Evolutionary conservation across 2,888 invertebrate genomes (phyloP).

Genomic region (Drosophila infuscata): DNA sequence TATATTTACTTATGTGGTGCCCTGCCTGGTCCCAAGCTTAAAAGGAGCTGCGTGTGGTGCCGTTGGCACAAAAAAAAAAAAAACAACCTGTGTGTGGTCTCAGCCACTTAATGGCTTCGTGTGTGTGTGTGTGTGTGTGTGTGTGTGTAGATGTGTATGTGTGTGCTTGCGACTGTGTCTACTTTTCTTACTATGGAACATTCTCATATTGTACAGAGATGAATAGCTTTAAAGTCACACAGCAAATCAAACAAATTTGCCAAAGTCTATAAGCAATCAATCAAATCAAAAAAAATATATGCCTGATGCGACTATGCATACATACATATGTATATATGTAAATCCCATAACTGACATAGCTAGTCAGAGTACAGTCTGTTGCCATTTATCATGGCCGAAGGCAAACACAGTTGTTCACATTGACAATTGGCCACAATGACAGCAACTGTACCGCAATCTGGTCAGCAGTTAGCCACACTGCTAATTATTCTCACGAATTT

Average conservation of each 20-base stretch:
- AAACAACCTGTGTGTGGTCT: slow-evolving; percentile 24
- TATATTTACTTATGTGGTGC: slow-evolving; percentile 79
- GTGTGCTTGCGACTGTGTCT: slow-evolving; percentile 3
- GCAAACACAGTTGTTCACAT: slow-evolving; percentile 65
- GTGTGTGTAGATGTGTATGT: slow-evolving; percentile 4
- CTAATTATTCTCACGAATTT: slow-evolving; percentile 66
- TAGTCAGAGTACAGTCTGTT: slow-evolving; percentile 33
- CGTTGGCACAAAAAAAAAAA: slow-evolving; percentile 28
- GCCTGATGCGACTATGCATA: slow-evolving; percentile 28
- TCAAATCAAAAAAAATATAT: slow-evolving; percentile 55
- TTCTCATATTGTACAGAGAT: slow-evolving; percentile 30
- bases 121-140: background rate
- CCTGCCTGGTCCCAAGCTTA: slow-evolving; percentile 30
- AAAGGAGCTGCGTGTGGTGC: slow-evolving; percentile 57
- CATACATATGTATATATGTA: slow-evolving; percentile 28
- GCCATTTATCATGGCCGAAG: slow-evolving; percentile 69
- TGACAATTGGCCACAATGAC: slow-evolving; percentile 26
- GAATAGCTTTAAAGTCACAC: slow-evolving; percentile 57
- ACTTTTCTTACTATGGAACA: background rate
- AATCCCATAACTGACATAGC: slow-evolving; percentile 71
- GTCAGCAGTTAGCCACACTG: slow-evolving; percentile 52
- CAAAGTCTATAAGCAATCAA: slow-evolving; percentile 66
- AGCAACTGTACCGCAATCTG: slow-evolving; percentile 42
- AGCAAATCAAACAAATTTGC: slow-evolving; percentile 67
- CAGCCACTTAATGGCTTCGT: slow-evolving; percentile 10